Percentiles rank a stretch among this genome's conserved stretches.
phyloP scores from a whole-genome alignment of 2,113 vertebrate genomes.

The Caranx melampygus region DNA sequence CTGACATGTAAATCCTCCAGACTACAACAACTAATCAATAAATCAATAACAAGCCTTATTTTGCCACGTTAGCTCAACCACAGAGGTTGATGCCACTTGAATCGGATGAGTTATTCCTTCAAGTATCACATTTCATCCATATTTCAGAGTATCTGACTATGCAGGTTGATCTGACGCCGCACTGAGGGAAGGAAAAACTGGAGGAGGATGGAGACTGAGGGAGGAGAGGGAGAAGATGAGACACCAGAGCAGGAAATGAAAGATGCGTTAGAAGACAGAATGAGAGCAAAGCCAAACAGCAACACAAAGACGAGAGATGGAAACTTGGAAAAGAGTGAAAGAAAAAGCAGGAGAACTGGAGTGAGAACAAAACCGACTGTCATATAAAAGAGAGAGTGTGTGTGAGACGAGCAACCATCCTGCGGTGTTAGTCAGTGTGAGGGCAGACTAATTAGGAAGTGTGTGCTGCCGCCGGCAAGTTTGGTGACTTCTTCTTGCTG shows the following conservation, averaged over 20 bases:
- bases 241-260: constrained; percentile 50
- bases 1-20: constrained; percentile 9
- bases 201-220: constrained; percentile 32
- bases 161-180: constrained; percentile 35
- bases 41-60: constrained; percentile 23
- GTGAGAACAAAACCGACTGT: constrained; percentile 50
- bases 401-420: constrained; percentile 55
- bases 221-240: constrained; percentile 32
- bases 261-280: constrained; percentile 54
- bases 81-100: constrained; percentile 28
- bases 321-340: constrained; percentile 41
- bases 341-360: constrained; percentile 31
- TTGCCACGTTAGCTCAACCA: constrained; percentile 13
- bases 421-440: constrained; percentile 57
- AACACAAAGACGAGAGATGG: constrained; percentile 30
- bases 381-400: constrained; percentile 49
- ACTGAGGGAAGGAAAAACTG: not conserved
- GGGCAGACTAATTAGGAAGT: constrained; percentile 73
- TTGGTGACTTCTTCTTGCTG: constrained; percentile 60
- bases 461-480: constrained; percentile 57
- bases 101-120: not conserved
- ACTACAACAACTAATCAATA: constrained; percentile 26
- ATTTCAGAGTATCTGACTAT: constrained; percentile 47
- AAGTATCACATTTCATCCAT: constrained; percentile 37
- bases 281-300: constrained; percentile 56